These are phyloP conservation scores for Leuciscus idus DNA, from an alignment of 2,113 vertebrate species.

Conservation along the genomic window DNA sequence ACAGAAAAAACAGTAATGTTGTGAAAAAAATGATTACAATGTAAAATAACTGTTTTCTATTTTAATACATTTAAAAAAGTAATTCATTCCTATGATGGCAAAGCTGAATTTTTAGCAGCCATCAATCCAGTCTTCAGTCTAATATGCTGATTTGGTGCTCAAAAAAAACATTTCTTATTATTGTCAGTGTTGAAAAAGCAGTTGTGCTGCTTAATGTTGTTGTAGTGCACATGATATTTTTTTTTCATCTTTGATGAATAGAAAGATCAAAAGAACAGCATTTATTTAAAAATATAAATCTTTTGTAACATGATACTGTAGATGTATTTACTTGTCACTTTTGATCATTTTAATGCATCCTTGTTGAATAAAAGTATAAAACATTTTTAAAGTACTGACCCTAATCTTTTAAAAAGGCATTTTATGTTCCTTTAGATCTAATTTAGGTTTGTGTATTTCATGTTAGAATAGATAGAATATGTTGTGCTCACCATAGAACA, in stretches of 20 bases:
- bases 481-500: slow-evolving; percentile 84
- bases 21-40: neutral
- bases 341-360: neutral
- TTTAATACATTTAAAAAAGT: neutral
- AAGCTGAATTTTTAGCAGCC: neutral
- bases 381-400: too few species aligned
- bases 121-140: neutral
- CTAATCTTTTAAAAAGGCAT: too few species aligned
- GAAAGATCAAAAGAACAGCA: neutral
- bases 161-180: neutral
- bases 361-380: neutral
- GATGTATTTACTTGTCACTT: too few species aligned
- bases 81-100: neutral
- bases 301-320: neutral
- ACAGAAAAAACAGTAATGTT: neutral
- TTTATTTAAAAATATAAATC: neutral
- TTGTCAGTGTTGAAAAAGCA: neutral
- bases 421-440: neutral
- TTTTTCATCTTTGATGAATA: neutral
- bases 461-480: neutral
- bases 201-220: neutral
- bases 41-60: neutral
- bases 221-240: neutral
- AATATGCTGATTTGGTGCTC: neutral
- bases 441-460: neutral